These are phyloP conservation scores for Diachasma alloeum DNA, from an alignment of 1,140 invertebrate genomes.

Conservation along the genomic window DNA sequence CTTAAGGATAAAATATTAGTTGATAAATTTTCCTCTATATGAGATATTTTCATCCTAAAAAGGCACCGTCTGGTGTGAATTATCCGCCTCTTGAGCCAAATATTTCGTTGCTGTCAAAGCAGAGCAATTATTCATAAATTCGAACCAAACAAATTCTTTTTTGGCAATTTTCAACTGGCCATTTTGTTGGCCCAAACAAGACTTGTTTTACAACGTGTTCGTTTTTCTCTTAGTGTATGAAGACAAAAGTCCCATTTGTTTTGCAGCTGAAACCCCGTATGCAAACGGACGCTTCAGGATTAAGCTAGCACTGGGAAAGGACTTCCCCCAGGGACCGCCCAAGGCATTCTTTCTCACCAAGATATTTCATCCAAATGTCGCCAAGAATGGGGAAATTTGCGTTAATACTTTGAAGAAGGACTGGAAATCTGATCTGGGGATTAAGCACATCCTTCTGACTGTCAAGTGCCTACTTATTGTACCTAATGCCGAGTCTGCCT, in stretches of 20 bases:
- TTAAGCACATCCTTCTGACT: slow-evolving; percentile 94
- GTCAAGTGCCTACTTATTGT: slow-evolving; percentile 93
- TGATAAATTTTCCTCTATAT: too few species aligned
- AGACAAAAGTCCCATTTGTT: neutral
- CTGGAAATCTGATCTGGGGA: slow-evolving; percentile 95
- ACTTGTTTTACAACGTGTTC: too few species aligned
- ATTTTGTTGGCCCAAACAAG: too few species aligned
- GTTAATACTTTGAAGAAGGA: slow-evolving; percentile 97
- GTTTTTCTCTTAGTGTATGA: too few species aligned
- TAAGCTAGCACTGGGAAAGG: slow-evolving; percentile 90
- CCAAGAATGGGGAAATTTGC: slow-evolving; percentile 94
- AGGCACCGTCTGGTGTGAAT: too few species aligned
- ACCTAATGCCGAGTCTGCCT: slow-evolving; percentile 92
- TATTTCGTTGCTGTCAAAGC: too few species aligned
- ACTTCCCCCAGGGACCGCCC: slow-evolving; percentile 91
- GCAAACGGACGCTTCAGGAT: slow-evolving; percentile 85
- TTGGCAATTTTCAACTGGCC: too few species aligned
- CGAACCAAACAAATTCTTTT: too few species aligned
- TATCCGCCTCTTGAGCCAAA: too few species aligned
- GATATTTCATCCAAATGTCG: slow-evolving; percentile 98
- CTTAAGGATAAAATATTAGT: too few species aligned
- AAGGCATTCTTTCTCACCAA: slow-evolving; percentile 96
- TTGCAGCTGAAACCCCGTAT: slow-evolving; percentile 85
- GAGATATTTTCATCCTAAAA: too few species aligned
- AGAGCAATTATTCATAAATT: too few species aligned